Evolutionary conservation across 1,140 invertebrate species (phyloP), one percentile per base, ranked within the genome.

Genomic region (Cryptotermes secundus): DNA sequence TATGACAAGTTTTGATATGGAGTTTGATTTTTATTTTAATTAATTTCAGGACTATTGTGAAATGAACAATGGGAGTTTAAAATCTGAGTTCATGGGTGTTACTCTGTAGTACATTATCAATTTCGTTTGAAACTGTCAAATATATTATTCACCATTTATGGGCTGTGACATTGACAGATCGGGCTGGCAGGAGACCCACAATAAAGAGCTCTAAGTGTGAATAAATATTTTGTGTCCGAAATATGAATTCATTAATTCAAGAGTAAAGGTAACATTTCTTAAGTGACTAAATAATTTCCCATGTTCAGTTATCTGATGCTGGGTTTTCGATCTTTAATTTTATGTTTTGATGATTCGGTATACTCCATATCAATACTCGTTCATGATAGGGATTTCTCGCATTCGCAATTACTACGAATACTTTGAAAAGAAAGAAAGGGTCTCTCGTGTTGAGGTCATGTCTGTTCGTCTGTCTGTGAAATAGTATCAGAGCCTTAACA

Each of bases 161-260:
- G 16, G 7, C 9, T 72, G 7, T 72, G 59, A n/a, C 59, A 72
- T 7, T 72, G 59, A 72, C 59, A 31, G 59, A 31, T 72, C 26
- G 26, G n/a, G 59, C 31, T 31, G 26, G 31, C 59, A n/a, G 4
- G 31, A 72, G 59, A 10, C 59, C 26, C 7, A 12, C 59, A 31
- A 38, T 38, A 6, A 31, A 31, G 26, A n/a, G 14, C 26, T 7
- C 16, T 72, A n/a, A 31, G 31, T 14, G 31, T 16, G 10, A n/a
- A 72, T 0, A 72, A 72, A 72, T 72, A 0, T 26, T 72, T 26
- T 19, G 16, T 72, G n/a, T 72, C 59, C 31, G 59, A 72, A 72
- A 72, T 72, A 72, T 72, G n/a, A 72, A 72, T 72, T 72, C 59
- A 72, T 72, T 72, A 72, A 72, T 72, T 72, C 59, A 31, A 10